Percentiles rank a stretch among this genome's conserved stretches.
Evolutionary conservation across 2,797 vertebrate species (phyloP).

Genomic region (Psittacula derbiana): DNA sequence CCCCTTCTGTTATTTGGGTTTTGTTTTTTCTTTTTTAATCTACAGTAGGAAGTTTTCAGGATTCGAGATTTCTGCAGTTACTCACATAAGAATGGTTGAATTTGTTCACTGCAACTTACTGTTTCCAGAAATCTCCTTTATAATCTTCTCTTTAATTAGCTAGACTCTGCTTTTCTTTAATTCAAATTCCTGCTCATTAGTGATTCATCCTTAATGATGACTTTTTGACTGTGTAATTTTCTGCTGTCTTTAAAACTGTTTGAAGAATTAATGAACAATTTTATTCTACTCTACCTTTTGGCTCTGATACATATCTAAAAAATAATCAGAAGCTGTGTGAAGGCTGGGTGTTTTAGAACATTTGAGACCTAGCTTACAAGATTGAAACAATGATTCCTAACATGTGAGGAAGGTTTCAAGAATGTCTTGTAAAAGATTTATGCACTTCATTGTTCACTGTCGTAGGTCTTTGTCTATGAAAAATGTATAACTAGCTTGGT

Average conservation of each 20-base stretch:
- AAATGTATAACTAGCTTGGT: background rate
- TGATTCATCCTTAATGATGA: constrained; percentile 7
- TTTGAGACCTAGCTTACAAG: background rate
- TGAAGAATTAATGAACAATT: constrained; percentile 36
- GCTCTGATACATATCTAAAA: background rate
- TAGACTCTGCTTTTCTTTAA: constrained; percentile 20
- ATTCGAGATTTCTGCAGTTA: background rate
- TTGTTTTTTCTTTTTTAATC: background rate
- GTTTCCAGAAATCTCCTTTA: background rate
- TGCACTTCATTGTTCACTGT: background rate
- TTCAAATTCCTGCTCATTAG: background rate
- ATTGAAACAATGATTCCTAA: background rate
- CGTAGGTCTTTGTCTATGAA: background rate
- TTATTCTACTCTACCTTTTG: background rate
- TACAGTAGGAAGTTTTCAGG: background rate
- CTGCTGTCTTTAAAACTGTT: background rate
- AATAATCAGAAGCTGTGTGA: background rate
- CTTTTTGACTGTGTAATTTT: background rate
- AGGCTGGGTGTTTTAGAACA: background rate
- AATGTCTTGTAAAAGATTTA: background rate
- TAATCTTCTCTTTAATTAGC: background rate
- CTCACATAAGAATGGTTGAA: background rate
- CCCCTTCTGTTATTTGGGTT: background rate
- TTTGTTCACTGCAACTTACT: background rate
- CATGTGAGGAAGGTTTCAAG: background rate